A percentile compares a stretch with the other conserved stretches of the same genome.
Evolutionary conservation across 2,888 invertebrate genomes (phyloP).

Genomic region (Ganaspis brasiliensis): DNA sequence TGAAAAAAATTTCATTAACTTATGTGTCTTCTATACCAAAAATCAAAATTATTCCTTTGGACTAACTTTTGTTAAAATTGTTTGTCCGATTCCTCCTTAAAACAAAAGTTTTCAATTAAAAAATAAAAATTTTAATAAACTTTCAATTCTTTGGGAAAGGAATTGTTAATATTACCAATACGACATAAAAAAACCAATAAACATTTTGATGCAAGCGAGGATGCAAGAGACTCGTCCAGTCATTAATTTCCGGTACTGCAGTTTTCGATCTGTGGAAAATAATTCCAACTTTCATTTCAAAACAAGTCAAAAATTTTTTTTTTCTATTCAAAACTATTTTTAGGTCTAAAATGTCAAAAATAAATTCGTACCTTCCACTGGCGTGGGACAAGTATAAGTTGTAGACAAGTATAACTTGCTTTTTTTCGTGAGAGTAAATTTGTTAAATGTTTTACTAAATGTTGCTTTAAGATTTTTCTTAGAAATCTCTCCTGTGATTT

Average conservation of each 20-base stretch:
- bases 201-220: constrained; percentile 85
- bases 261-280: constrained; percentile 70
- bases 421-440: constrained; percentile 72
- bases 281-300: no score
- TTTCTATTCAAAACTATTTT: no score
- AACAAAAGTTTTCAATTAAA: no score
- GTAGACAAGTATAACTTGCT: constrained; percentile 69
- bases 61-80: no score
- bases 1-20: no score
- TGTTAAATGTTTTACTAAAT: constrained; percentile 81
- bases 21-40: no score
- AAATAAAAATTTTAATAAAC: no score
- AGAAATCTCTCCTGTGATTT: constrained; percentile 83
- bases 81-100: no score
- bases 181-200: constrained; percentile 89
- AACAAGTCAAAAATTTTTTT: no score
- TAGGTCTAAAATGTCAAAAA: no score
- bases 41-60: no score
- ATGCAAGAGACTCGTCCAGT: constrained; percentile 76
- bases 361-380: constrained; percentile 67
- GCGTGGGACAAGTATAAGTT: constrained; percentile 67
- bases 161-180: constrained; percentile 89
- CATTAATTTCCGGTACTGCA: constrained; percentile 72
- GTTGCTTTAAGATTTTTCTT: constrained; percentile 84
- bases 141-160: constrained; percentile 93